Percentiles rank a stretch among this genome's conserved stretches.
These are phyloP conservation scores for Mionectes macconnelli DNA, from an alignment of 2,113 vertebrate genomes.

Conservation along the genomic window DNA sequence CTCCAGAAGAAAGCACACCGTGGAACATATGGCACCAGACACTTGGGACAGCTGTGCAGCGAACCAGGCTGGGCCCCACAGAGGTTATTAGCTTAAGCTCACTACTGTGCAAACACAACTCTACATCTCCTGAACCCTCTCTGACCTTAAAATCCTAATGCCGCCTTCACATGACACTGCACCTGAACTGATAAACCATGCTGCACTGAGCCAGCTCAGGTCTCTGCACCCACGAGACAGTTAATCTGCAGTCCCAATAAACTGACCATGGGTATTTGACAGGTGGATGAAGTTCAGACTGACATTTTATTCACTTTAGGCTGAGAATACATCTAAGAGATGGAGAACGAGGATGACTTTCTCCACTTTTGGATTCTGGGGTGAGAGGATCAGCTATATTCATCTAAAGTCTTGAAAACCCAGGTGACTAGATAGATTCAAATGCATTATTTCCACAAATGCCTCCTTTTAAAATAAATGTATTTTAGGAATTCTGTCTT, in stretches of 20 bases:
- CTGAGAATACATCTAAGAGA: neutral
- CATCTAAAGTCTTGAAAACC: neutral
- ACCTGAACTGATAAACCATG: neutral
- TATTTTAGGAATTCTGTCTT: neutral
- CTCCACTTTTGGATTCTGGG: neutral
- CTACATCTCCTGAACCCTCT: neutral
- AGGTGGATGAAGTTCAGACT: neutral
- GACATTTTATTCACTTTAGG: neutral
- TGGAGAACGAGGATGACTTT: neutral
- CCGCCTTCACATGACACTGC: neutral
- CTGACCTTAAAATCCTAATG: constrained; percentile 7
- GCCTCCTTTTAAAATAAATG: neutral
- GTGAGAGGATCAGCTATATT: neutral
- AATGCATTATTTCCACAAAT: neutral
- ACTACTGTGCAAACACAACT: neutral
- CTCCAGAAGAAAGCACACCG: neutral
- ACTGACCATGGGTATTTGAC: neutral
- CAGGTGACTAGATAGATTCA: neutral
- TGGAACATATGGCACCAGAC: rapidly evolving
- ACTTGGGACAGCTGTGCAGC: neutral
- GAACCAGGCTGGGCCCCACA: neutral
- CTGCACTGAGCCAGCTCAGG: neutral
- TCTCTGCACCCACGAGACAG: neutral
- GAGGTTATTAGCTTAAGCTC: neutral
- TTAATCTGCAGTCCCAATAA: neutral